phyloP scores from a whole-genome alignment of 2,888 invertebrate species.

The Sinotaia quadrata region DNA sequence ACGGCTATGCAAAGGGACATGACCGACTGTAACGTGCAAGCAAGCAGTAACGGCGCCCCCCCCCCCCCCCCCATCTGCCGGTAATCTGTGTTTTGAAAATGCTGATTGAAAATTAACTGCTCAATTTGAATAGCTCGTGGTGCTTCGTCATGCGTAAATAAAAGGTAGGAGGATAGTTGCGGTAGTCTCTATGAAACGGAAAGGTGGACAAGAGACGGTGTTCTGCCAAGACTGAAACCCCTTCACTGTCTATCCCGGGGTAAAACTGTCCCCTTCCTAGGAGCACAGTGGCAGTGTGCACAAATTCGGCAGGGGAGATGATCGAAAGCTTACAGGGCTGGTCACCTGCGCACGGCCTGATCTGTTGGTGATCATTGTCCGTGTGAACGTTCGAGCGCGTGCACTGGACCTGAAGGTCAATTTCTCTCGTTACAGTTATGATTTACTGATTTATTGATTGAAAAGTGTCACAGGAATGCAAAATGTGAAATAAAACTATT shows the following conservation, averaged over 20 bases:
- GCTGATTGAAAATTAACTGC: slow-evolving; percentile 25
- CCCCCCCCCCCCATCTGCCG: not conserved
- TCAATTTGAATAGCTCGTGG: slow-evolving; percentile 15
- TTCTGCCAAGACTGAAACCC: not conserved
- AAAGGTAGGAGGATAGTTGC: not conserved
- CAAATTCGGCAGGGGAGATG: too few species aligned
- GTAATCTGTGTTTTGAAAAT: slow-evolving; percentile 4
- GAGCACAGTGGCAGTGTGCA: not conserved
- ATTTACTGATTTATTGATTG: too few species aligned
- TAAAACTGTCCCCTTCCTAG: not conserved
- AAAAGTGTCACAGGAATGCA: too few species aligned
- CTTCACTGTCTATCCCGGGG: too few species aligned
- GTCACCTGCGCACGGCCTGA: too few species aligned
- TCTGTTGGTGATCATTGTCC: too few species aligned
- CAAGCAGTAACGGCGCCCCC: not conserved
- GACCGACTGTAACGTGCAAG: not conserved
- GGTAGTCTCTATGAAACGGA: not conserved
- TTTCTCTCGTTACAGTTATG: too few species aligned
- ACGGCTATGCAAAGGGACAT: slow-evolving; percentile 8
- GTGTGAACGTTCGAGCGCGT: too few species aligned
- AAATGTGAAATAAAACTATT: too few species aligned
- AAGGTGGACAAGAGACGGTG: not conserved
- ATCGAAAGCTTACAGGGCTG: too few species aligned
- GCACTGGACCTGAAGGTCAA: too few species aligned
- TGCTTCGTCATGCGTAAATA: not conserved